A percentile compares a stretch with the other conserved stretches of the same genome.
Evolutionary conservation across 2,888 invertebrate genomes (phyloP).

Genomic region (Hydraecia micacea): DNA sequence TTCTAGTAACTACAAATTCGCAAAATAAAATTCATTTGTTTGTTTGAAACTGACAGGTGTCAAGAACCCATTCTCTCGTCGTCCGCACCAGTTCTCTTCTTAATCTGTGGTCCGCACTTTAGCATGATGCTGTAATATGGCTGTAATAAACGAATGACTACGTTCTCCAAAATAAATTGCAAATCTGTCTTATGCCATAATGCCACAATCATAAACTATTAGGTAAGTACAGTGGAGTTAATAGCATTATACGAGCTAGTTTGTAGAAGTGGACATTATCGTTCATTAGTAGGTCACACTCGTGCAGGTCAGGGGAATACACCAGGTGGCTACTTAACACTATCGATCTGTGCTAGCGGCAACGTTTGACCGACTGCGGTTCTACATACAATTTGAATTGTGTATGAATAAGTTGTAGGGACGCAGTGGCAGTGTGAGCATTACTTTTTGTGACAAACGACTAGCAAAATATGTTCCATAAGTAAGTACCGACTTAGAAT

Average conservation of each 20-base stretch:
- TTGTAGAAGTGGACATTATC: conserved; percentile 5
- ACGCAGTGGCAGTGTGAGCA: neutral
- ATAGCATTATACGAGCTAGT: conserved; percentile 5
- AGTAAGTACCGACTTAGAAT: neutral
- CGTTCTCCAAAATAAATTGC: neutral
- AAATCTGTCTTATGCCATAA: neutral
- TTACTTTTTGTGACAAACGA: neutral
- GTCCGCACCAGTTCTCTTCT: too few species aligned
- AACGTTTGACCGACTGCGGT: conserved; percentile 1
- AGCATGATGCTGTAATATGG: conserved; percentile 4
- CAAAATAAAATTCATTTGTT: neutral
- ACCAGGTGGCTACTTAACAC: conserved; percentile 21
- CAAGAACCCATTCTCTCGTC: neutral
- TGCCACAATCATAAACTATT: neutral
- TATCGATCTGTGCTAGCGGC: conserved; percentile 29
- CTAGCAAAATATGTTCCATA: too few species aligned
- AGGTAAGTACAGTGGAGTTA: conserved; percentile 7
- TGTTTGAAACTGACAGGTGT: neutral
- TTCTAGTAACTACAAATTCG: neutral
- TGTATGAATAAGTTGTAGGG: neutral
- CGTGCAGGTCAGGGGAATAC: conserved; percentile 17
- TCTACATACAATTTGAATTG: conserved; percentile 3
- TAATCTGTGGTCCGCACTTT: neutral
- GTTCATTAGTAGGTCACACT: conserved; percentile 37
- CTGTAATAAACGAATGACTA: neutral